phyloP scores from a whole-genome alignment of 1,140 invertebrate genomes.

The Thalassaphorura encarpata region DNA sequence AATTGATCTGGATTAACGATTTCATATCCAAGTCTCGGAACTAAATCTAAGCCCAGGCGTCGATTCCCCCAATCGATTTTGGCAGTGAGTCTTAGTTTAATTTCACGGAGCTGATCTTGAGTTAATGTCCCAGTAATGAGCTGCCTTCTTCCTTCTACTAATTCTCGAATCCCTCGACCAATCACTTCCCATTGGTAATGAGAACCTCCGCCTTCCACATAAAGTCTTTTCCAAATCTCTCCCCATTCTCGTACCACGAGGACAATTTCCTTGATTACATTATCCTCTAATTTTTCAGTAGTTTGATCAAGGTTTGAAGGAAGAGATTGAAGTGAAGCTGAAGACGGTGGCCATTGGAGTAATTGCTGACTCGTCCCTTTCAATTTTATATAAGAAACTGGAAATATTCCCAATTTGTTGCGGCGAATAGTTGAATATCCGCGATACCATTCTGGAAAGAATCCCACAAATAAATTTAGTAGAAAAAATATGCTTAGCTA shows the following conservation, averaged over 20 bases:
- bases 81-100: conserved; percentile 72
- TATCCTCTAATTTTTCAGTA: conserved; percentile 2
- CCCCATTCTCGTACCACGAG: conserved; percentile 82
- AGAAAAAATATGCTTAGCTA: neutral
- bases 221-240: conserved; percentile 78
- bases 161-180: conserved; percentile 74
- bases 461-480: conserved; percentile 10
- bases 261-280: conserved; percentile 10
- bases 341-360: neutral
- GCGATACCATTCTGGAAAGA: conserved; percentile 63
- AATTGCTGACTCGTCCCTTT: neutral
- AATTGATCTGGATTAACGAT: conserved; percentile 37
- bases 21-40: conserved; percentile 71
- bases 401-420: conserved; percentile 48
- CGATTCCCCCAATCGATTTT: conserved; percentile 94
- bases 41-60: conserved; percentile 80
- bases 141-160: conserved; percentile 70
- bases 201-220: conserved; percentile 49
- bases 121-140: conserved; percentile 76
- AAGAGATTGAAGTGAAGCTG: neutral
- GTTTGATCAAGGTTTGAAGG: neutral
- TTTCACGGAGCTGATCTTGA: conserved; percentile 72
- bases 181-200: conserved; percentile 39
- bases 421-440: conserved; percentile 72
- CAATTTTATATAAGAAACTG: neutral